Base-by-base conservation (phyloP, 2,113 vertebrate species). In the Argyrosomus japonicus region DNA sequence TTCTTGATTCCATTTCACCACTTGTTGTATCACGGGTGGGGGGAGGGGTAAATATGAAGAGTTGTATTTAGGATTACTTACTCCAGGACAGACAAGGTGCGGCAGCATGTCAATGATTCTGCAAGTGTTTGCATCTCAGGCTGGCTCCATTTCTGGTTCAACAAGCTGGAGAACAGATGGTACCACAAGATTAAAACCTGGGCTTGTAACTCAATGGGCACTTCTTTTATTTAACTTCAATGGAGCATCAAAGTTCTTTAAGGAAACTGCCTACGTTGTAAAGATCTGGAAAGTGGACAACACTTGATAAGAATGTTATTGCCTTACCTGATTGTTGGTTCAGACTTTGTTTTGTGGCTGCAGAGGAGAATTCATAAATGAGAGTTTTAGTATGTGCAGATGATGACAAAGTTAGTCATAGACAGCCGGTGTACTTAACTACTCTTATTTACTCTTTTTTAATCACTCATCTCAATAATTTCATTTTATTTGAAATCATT, bases 1-100 rank as follows among this genome's bases (percentile, higher is more conserved):
- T 32, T 5, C 13, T 47, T 47, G 13, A 1, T 11, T 54, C 2
- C 2, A 2, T 19, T 53, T 7, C 53, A 54, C 19, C 53, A 11
- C 21, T 54, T 19, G 3, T 5, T 79, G 32, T 54, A 29, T 58
- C 1, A 18, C 21, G 58, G 4, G 21, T 14, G 17, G 29, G 45
- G 19, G 25, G 47, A 21, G 29, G 45, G 19, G 25, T 53, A 18
- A 6, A 51, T 47, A 13, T 78, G 13, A 62, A 17, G 18, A 14
- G 5, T 13, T 25, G 32, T 53, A 27, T 57, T 69, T 51, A 7
- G 1, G 18, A 14, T n/a, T 18, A 89, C 94, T 94, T 82, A 96
- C 95, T 96, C 86, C 57, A 96, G 81, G 13, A 85, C 68, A 60
- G 89, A 90, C 12, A 95, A 43, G 23, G 54, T 57, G 0, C 81